Evolutionary conservation across 2,113 vertebrate genomes (phyloP), one percentile per base, ranked within the genome.

Genomic region (Eubucco bourcierii): DNA sequence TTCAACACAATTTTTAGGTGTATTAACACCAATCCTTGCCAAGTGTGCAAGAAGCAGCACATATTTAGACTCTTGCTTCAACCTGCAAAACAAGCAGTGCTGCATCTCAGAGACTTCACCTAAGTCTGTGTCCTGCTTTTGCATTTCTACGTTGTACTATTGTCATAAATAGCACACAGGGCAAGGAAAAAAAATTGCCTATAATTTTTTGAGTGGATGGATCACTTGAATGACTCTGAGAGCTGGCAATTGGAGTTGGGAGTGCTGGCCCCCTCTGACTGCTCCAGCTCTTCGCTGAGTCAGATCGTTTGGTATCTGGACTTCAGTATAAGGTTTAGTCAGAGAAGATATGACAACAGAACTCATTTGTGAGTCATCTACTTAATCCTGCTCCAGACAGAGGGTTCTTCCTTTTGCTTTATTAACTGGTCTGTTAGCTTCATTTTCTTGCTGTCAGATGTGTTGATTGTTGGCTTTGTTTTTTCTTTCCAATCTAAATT

Each of bases 301-400:
- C 73, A 68, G 80, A 84, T 83, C 16, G 7, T 85, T 76, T 83
- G 25, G 14, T 89, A 33, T 80, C 80, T 93, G 89, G 79, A 64
- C 85, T 83, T 77, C 61, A 74, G 44, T 10, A 3, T 7, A 31
- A 68, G 34, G 47, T 44, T 94, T 81, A 95, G 90, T 95, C 89
- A 90, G 89, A 93, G 91, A 80, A 71, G 91, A 92, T 39, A 25
- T 52, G 50, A 56, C 89, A 80, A 1, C 79, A 90, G 84, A 85
- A 77, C 47, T 90, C 67, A 61, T 88, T 60, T 61, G 13, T 90
- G 93, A 95, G 60, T 94, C 93, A 91, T 50, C 33, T 85, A 0
- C 53, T 71, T 78, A 91, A 85, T 84, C 84, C 84, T 80, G 76
- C 72, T 89, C 47, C 82, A 95, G 93, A 94, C 80, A 80, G 39